phyloP scores from a whole-genome alignment of 1,140 invertebrate species.

The Lordiphosa collinella region DNA sequence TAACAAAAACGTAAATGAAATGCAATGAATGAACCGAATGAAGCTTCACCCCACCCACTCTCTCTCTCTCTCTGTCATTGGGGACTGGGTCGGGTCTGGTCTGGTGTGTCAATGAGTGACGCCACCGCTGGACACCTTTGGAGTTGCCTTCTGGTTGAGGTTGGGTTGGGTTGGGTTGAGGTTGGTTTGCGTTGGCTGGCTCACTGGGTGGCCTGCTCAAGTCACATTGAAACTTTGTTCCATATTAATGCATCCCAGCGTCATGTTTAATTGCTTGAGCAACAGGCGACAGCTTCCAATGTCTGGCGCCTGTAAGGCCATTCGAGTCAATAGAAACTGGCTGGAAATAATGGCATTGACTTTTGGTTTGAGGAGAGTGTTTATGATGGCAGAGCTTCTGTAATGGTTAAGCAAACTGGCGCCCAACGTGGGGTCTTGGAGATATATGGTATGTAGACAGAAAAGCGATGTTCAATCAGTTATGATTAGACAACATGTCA shows the following conservation, averaged over 20 bases:
- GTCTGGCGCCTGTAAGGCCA: conserved; percentile 9
- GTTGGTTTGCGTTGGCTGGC: conserved; percentile 22
- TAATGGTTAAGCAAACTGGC: conserved; percentile 22
- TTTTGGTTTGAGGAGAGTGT: not conserved
- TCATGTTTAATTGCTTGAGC: conserved; percentile 33
- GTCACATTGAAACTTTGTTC: conserved; percentile 31
- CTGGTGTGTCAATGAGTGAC: conserved; percentile 59
- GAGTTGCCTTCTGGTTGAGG: conserved; percentile 7
- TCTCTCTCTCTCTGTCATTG: not conserved
- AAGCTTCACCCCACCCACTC: conserved; percentile 21
- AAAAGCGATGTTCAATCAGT: too few relatives aligned
- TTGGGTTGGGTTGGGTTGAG: conserved; percentile 20
- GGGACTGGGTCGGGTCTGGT: conserved; percentile 14
- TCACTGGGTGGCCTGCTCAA: conserved; percentile 26
- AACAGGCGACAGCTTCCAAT: conserved; percentile 7
- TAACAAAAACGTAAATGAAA: conserved; percentile 46
- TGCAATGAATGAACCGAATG: conserved; percentile 41
- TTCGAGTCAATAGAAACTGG: not conserved
- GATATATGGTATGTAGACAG: too few relatives aligned
- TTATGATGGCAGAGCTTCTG: not conserved
- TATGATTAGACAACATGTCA: too few relatives aligned
- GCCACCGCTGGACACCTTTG: conserved; percentile 62
- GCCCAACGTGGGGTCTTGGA: not conserved
- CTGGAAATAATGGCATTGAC: conserved; percentile 1
- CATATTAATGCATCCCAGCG: conserved; percentile 34